Conservation (phyloP, 2,113 vertebrate genomes). For the Xiphophorus couchianus region DNA sequence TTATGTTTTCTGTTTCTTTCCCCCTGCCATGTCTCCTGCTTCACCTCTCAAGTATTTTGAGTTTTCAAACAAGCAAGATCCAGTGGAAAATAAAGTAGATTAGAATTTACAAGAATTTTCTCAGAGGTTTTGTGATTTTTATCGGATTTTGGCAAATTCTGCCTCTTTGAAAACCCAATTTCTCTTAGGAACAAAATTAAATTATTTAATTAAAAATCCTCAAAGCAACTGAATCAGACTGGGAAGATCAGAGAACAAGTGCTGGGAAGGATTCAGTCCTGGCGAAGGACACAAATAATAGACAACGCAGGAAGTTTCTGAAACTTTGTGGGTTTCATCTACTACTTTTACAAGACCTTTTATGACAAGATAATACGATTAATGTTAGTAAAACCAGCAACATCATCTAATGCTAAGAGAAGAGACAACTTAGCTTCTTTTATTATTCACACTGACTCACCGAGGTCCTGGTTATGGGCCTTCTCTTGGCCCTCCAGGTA, state of each 20-base stretch:
- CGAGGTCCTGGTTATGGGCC: conserved; percentile 97
- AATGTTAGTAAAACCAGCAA: not conserved
- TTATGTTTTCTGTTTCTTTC: not conserved
- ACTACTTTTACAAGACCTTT: not conserved
- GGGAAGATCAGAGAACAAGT: not conserved
- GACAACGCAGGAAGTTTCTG: not conserved
- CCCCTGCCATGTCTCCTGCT: not conserved
- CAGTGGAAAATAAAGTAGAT: not conserved
- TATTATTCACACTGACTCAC: conserved; percentile 70
- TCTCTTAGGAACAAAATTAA: conserved; percentile 2
- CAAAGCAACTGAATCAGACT: not conserved
- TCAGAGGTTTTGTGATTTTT: not conserved
- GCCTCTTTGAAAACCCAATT: not conserved
- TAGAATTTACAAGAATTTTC: not conserved
- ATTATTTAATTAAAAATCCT: not conserved
- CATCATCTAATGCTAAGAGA: not conserved
- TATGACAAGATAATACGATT: not conserved
- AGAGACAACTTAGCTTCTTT: not conserved
- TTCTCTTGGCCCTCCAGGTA: conserved; percentile 98
- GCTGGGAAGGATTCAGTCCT: not conserved
- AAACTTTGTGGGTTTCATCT: not conserved
- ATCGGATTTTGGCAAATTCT: not conserved
- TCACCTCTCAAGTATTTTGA: not conserved
- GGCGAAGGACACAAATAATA: not conserved
- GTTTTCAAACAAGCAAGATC: not conserved